Conservation (phyloP, 2,113 vertebrate genomes). For the Oreochromis aureus region DNA sequence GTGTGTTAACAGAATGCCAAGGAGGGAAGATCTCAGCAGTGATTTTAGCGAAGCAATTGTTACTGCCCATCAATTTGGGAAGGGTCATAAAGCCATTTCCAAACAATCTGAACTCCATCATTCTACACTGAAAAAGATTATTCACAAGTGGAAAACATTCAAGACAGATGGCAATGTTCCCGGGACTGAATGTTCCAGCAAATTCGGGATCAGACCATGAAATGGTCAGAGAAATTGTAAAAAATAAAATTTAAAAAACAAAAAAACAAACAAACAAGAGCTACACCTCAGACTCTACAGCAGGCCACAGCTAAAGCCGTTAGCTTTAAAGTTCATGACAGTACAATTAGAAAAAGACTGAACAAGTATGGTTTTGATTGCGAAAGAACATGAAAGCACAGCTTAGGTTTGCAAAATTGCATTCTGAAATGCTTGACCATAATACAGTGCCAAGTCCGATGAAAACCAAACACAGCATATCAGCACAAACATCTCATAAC, state of each 20-base stretch:
- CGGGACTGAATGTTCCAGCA: neutral
- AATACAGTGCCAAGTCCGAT: neutral
- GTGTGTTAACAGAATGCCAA: neutral
- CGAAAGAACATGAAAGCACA: neutral
- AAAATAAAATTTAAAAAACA: fast-evolving
- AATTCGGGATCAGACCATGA: neutral
- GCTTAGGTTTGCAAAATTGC: neutral
- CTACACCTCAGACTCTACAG: neutral
- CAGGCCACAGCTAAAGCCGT: neutral
- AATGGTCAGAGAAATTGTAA: neutral
- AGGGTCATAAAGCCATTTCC: neutral
- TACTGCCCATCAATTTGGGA: neutral
- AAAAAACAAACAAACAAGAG: neutral
- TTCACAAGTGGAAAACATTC: neutral
- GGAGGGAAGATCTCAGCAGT: neutral
- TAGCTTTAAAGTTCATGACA: neutral
- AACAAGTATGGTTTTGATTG: neutral
- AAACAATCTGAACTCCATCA: neutral
- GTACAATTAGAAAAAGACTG: neutral
- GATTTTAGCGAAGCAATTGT: neutral
- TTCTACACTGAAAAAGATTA: neutral
- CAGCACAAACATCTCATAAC: neutral
- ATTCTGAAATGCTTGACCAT: neutral
- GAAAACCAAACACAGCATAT: neutral
- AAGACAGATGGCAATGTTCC: neutral